Evolutionary conservation across 1,140 invertebrate species (phyloP).

Genomic region (Drosophila malerkotliana): DNA sequence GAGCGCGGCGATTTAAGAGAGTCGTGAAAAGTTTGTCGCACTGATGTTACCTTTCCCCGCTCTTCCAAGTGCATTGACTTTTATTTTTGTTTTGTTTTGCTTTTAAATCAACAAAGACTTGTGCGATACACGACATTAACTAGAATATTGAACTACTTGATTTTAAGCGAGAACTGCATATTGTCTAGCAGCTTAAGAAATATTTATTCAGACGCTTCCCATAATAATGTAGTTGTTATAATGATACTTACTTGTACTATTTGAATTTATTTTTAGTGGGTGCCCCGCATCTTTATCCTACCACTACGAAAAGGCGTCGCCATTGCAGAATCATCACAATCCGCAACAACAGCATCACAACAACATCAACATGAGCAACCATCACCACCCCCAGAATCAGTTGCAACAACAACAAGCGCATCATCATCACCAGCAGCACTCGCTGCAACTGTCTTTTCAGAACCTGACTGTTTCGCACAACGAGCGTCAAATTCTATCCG

Average conservation of each 20-base stretch:
- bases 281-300: slow-evolving; percentile 73
- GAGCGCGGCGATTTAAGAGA: not conserved
- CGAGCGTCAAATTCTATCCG: slow-evolving; percentile 87
- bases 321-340: not conserved
- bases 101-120: not conserved
- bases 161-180: no score
- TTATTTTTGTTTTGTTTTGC: slow-evolving; percentile 35
- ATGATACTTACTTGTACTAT: not conserved
- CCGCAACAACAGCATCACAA: slow-evolving; percentile 42
- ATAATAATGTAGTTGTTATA: no score
- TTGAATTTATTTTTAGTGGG: slow-evolving; percentile 21
- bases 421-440: slow-evolving; percentile 84
- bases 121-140: not conserved
- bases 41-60: slow-evolving; percentile 56
- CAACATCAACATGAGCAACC: slow-evolving; percentile 82
- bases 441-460: slow-evolving; percentile 89
- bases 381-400: slow-evolving; percentile 39
- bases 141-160: not conserved
- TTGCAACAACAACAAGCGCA: slow-evolving; percentile 33
- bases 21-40: slow-evolving; percentile 33
- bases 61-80: slow-evolving; percentile 53
- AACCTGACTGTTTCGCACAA: slow-evolving; percentile 85
- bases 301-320: slow-evolving; percentile 69
- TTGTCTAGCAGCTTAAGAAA: no score
- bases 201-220: no score